A percentile compares a stretch with the other conserved stretches of the same genome.
phyloP scores from a whole-genome alignment of 92 coral and sea anemone genomes.

The Porites lobata region DNA sequence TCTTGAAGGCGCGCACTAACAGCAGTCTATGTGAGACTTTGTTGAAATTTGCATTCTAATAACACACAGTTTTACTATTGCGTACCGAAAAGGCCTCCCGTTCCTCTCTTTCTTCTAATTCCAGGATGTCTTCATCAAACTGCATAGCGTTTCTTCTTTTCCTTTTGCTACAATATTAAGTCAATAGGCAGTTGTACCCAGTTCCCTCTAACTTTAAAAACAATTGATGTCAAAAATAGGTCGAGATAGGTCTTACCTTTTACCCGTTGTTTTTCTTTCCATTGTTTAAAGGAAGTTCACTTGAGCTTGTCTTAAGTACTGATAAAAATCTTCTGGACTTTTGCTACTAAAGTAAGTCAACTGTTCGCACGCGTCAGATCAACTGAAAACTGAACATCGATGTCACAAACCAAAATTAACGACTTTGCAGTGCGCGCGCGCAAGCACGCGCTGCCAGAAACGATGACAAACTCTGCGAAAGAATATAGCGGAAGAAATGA shows the following conservation, averaged over 20 bases:
- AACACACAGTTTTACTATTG: neutral
- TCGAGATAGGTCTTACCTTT: neutral
- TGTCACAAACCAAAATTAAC: constrained; percentile 26
- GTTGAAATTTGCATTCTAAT: too few relatives aligned
- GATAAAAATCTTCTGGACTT: too few relatives aligned
- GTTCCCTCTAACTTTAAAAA: neutral
- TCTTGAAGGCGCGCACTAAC: too few relatives aligned
- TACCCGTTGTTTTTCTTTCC: constrained; percentile 11
- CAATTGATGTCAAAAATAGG: neutral
- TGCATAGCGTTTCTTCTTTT: constrained; percentile 14
- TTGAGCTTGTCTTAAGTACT: too few relatives aligned
- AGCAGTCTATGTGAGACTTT: too few relatives aligned
- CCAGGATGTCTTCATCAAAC: neutral
- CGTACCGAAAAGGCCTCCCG: neutral
- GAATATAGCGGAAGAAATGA: too few relatives aligned
- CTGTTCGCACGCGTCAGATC: neutral
- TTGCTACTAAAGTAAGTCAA: neutral
- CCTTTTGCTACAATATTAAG: neutral
- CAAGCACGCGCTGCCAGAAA: constrained; percentile 7
- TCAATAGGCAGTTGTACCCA: too few relatives aligned
- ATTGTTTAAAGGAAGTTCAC: neutral
- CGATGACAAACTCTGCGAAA: too few relatives aligned
- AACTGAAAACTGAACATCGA: neutral
- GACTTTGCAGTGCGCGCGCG: neutral
- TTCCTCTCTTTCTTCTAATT: neutral